A percentile compares a stretch with the other conserved stretches of the same genome.
phyloP scores from a whole-genome alignment of 2,797 vertebrate species.

The Sebastes iracundus region DNA sequence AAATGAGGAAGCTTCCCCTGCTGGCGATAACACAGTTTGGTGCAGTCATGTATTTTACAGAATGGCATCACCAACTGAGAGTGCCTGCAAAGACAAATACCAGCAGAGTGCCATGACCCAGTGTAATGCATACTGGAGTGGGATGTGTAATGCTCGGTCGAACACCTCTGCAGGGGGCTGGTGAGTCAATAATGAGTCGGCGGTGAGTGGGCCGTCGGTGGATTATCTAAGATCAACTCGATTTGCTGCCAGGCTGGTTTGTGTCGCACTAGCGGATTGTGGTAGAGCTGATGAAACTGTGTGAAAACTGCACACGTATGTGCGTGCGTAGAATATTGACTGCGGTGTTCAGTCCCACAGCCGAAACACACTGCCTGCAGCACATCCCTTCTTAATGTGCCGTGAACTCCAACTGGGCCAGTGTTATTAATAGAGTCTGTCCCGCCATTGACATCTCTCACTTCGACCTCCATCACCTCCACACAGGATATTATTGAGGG shows the following conservation, averaged over 20 bases:
- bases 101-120: constrained; percentile 25
- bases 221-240: constrained; percentile 67
- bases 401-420: constrained; percentile 63
- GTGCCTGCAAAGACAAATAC: constrained; percentile 4
- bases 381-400: constrained; percentile 32
- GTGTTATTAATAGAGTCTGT: constrained; percentile 66
- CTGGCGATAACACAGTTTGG: background rate
- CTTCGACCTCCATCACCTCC: constrained; percentile 48
- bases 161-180: constrained; percentile 59
- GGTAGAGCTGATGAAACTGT: constrained; percentile 3
- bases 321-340: background rate
- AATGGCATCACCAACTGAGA: background rate
- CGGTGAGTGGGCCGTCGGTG: constrained; percentile 36
- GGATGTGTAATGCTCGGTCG: constrained; percentile 55
- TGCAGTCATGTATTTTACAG: background rate
- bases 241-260: constrained; percentile 40
- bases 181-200: constrained; percentile 67
- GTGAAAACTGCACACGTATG: background rate
- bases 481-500: background rate
- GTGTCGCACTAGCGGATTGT: constrained; percentile 36
- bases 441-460: constrained; percentile 57
- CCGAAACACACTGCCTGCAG: constrained; percentile 2
- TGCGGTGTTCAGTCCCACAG: constrained; percentile 2
- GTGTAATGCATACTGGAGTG: constrained; percentile 30
- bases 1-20: background rate